Base-by-base conservation (phyloP, 2,888 invertebrate genomes). In the Lagria hirta region DNA sequence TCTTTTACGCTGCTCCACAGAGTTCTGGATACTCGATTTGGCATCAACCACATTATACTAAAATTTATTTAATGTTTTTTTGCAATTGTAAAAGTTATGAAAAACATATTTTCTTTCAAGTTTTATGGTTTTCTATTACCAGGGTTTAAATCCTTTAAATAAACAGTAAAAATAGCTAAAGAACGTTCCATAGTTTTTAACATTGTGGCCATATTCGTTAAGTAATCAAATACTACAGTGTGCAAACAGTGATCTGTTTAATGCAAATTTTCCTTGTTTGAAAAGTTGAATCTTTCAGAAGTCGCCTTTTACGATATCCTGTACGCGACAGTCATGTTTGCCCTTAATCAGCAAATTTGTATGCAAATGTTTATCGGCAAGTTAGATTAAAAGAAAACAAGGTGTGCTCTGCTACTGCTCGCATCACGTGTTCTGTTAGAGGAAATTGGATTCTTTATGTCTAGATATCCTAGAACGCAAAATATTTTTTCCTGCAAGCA, bases 361-460 rank as follows among this genome's bases (percentile, higher is more conserved):
- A 41, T 41, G 33, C 33, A 41, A 41, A 41, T 41, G 41, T 33
- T 41, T 41, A 33, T 27, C 18, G n/a, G 15, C 33, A 10, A 21
- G 32, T 41, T 33, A 41, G 41, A 41, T 33, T 41, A 33, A 33
- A 33, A 33, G 30, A 21, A 33, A 41, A 41, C 41, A 41, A 41
- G 33, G 33, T 41, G 41, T 41, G 41, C 32, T 41, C 16, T 26
- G 23, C 30, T 24, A 30, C 30, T 41, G 33, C 26, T 33, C 27
- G 12, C 23, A 15, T 16, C 18, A 38, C 38, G 24, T 33, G 20
- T 41, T 33, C 15, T 18, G 33, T 41, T 33, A 17, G 35, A 35
- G 35, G 29, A 43, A 43, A 43, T 43, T 43, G 35, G 35, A 35
- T 43, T 30, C 35, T 43, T 43, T 43, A 43, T 23, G 42, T 35